These are phyloP conservation scores for Neria commutata DNA, from an alignment of 2,888 invertebrate genomes.

Conservation along the genomic window DNA sequence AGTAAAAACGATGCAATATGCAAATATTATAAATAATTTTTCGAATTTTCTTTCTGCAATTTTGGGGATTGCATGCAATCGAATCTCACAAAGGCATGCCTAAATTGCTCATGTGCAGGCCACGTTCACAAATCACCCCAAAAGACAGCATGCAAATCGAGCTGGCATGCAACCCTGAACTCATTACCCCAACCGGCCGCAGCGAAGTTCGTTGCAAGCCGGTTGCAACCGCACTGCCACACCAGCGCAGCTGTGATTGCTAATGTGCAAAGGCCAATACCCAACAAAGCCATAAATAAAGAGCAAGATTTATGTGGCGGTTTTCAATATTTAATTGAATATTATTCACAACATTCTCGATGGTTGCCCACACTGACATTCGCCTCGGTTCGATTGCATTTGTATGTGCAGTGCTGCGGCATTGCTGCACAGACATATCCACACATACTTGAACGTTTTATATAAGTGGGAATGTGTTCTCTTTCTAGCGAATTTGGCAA, in stretches of 20 bases:
- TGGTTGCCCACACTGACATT: constrained; percentile 22
- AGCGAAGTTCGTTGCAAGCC: not conserved
- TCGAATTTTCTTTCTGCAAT: too few relatives aligned
- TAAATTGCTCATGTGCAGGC: not conserved
- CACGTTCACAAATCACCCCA: not conserved
- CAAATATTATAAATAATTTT: too few relatives aligned
- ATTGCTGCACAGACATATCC: too few relatives aligned
- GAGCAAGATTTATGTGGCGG: constrained; percentile 56
- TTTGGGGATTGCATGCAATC: too few relatives aligned
- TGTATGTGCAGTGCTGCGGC: too few relatives aligned
- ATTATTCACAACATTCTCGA: constrained; percentile 47
- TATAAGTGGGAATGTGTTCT: too few relatives aligned
- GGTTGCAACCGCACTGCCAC: not conserved
- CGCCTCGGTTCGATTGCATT: constrained; percentile 1
- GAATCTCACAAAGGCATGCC: not conserved
- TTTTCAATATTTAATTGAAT: constrained; percentile 57
- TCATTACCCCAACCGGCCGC: not conserved
- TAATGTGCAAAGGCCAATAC: constrained; percentile 16
- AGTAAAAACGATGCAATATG: too few relatives aligned
- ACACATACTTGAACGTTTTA: too few relatives aligned
- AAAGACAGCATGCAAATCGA: not conserved
- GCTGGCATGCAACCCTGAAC: not conserved
- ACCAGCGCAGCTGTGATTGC: not conserved
- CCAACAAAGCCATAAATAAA: constrained; percentile 41
- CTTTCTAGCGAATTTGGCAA: too few relatives aligned